Evolutionary conservation across 1,140 invertebrate genomes (phyloP).

Genomic region (Bombus soroeensis): DNA sequence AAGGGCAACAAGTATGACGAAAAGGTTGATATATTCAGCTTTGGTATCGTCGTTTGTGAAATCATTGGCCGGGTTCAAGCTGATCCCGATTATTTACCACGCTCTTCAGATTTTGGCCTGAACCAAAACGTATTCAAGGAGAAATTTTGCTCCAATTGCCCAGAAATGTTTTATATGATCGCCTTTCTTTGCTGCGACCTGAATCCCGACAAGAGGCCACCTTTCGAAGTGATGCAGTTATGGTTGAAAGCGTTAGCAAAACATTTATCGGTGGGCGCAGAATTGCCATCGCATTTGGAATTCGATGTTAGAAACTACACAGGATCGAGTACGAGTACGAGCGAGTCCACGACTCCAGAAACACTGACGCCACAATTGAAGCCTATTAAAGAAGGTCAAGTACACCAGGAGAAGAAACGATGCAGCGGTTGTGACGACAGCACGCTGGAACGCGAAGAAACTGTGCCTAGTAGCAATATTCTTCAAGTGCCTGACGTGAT

Average conservation of each 20-base stretch:
- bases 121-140: slow-evolving; percentile 94
- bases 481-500: slow-evolving; percentile 60
- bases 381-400: slow-evolving; percentile 82
- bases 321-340: slow-evolving; percentile 84
- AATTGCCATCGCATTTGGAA: slow-evolving; percentile 87
- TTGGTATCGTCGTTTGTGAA: slow-evolving; percentile 98
- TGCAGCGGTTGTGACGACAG: slow-evolving; percentile 77
- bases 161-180: slow-evolving; percentile 93
- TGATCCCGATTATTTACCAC: slow-evolving; percentile 95
- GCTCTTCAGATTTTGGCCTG: slow-evolving; percentile 95
- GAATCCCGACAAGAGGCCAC: slow-evolving; percentile 93
- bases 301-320: slow-evolving; percentile 89
- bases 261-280: slow-evolving; percentile 86
- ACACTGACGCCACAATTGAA: slow-evolving; percentile 80
- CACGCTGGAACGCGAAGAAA: slow-evolving; percentile 76
- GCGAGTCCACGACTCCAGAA: slow-evolving; percentile 85
- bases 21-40: slow-evolving; percentile 98
- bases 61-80: slow-evolving; percentile 96
- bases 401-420: slow-evolving; percentile 79
- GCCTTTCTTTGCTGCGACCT: slow-evolving; percentile 95
- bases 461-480: slow-evolving; percentile 38
- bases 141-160: slow-evolving; percentile 94
- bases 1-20: slow-evolving; percentile 98
- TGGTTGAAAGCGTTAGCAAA: slow-evolving; percentile 91
- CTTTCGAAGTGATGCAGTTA: slow-evolving; percentile 92